Percentiles rank a stretch among this genome's conserved stretches.
phyloP scores from a whole-genome alignment of 2,113 vertebrate genomes.

The Eidolon helvum region DNA sequence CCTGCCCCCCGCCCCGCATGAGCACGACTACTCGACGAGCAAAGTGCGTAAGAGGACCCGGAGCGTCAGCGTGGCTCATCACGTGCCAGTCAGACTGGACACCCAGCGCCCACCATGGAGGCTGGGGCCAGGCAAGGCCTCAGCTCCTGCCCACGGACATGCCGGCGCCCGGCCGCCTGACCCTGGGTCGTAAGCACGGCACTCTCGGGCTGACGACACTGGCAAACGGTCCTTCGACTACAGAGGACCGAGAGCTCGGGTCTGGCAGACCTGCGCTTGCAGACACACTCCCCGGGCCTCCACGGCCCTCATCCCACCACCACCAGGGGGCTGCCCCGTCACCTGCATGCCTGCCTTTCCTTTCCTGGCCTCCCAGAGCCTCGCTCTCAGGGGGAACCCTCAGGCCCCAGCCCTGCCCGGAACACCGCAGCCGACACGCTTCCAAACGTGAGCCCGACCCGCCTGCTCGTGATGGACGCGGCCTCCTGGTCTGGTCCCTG shows the following conservation, averaged over 20 bases:
- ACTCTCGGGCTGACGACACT: too few relatives aligned
- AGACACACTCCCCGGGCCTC: too few relatives aligned
- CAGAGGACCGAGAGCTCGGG: too few relatives aligned
- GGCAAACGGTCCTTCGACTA: too few relatives aligned
- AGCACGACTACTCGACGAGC: too few relatives aligned
- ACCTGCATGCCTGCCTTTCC: background rate
- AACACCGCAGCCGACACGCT: rapidly evolving
- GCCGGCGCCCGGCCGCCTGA: background rate
- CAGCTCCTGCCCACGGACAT: background rate
- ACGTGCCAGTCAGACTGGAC: background rate
- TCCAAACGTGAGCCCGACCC: rapidly evolving
- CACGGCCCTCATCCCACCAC: too few relatives aligned
- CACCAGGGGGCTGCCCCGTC: too few relatives aligned
- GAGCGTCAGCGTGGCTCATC: background rate
- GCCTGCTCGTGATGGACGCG: background rate
- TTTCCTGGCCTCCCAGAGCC: background rate
- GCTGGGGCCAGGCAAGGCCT: background rate
- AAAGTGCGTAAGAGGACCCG: too few relatives aligned
- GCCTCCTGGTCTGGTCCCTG: too few relatives aligned
- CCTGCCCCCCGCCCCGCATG: rapidly evolving
- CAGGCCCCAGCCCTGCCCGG: too few relatives aligned
- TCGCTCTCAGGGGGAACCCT: background rate
- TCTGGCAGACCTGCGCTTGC: too few relatives aligned
- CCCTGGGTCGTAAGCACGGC: background rate
- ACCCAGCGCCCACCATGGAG: background rate